A percentile compares a stretch with the other conserved stretches of the same genome.
Conservation (phyloP, 2,113 vertebrate genomes). For the Romanogobio albipinnatus region DNA sequence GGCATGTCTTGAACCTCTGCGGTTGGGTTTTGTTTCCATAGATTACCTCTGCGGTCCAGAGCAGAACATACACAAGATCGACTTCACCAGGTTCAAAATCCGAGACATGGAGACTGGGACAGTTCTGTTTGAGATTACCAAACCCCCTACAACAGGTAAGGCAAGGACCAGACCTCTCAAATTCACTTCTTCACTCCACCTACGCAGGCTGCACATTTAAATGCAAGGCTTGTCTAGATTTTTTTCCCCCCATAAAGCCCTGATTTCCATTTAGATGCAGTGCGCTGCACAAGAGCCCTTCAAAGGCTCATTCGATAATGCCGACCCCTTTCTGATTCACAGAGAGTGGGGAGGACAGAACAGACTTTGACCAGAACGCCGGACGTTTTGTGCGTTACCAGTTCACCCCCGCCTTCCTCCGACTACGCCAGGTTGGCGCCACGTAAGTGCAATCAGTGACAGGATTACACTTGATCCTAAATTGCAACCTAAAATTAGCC, state of each 20-base stretch:
- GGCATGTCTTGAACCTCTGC: background rate
- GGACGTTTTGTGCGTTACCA: slow-evolving; percentile 97
- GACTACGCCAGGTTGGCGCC: slow-evolving; percentile 94
- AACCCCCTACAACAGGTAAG: slow-evolving; percentile 88
- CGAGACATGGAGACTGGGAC: slow-evolving; percentile 97
- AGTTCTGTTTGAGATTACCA: slow-evolving; percentile 96
- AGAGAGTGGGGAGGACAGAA: slow-evolving; percentile 81
- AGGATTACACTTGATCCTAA: slow-evolving; percentile 21
- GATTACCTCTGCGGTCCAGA: slow-evolving; percentile 95
- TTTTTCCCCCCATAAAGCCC: slow-evolving; percentile 9
- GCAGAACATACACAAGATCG: slow-evolving; percentile 96
- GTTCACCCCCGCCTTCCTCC: slow-evolving; percentile 95
- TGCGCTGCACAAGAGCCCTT: slow-evolving; percentile 23
- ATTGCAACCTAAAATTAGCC: background rate
- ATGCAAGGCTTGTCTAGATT: slow-evolving; percentile 11
- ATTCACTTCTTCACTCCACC: background rate
- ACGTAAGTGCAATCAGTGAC: slow-evolving; percentile 83
- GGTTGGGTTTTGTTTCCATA: slow-evolving; percentile 64
- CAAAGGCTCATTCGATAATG: slow-evolving; percentile 40
- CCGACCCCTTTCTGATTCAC: slow-evolving; percentile 45
- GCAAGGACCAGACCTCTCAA: background rate
- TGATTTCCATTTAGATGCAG: slow-evolving; percentile 43
- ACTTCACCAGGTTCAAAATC: slow-evolving; percentile 98
- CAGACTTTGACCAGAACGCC: slow-evolving; percentile 89
- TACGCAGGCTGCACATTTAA: slow-evolving; percentile 16